Percentiles rank a stretch among this genome's conserved stretches.
These are phyloP conservation scores for Delphinapterus leucas DNA, from an alignment of 2,113 vertebrate genomes.

Conservation along the genomic window DNA sequence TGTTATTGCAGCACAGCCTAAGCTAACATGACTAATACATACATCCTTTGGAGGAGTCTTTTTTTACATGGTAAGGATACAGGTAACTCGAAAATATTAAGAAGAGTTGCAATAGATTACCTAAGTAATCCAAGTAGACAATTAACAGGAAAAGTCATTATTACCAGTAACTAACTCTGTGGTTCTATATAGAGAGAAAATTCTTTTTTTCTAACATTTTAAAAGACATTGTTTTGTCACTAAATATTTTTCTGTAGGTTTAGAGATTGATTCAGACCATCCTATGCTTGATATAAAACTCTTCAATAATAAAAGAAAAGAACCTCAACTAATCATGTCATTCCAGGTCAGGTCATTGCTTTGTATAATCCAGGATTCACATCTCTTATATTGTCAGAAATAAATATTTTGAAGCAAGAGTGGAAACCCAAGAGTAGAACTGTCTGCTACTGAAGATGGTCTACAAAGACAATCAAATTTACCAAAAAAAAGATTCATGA, in stretches of 20 bases:
- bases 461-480: conserved; percentile 13
- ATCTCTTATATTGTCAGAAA: conserved; percentile 3
- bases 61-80: not conserved
- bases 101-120: not conserved
- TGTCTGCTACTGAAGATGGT: not conserved
- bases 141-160: not conserved
- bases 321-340: not conserved
- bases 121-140: not conserved
- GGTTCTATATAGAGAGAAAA: not conserved
- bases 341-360: not conserved
- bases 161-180: not conserved
- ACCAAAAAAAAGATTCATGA: not conserved
- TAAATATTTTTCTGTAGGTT: not conserved
- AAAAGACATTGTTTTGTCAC: not conserved
- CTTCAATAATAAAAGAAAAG: not conserved
- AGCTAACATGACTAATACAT: not conserved
- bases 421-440: not conserved
- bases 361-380: not conserved
- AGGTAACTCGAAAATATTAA: not conserved
- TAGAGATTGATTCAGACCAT: not conserved
- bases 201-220: not conserved
- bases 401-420: conserved; percentile 31
- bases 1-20: not conserved
- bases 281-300: not conserved
- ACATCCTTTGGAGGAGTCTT: not conserved